Base-by-base conservation (phyloP, 2,113 vertebrate genomes). In the Rhea pennata region DNA sequence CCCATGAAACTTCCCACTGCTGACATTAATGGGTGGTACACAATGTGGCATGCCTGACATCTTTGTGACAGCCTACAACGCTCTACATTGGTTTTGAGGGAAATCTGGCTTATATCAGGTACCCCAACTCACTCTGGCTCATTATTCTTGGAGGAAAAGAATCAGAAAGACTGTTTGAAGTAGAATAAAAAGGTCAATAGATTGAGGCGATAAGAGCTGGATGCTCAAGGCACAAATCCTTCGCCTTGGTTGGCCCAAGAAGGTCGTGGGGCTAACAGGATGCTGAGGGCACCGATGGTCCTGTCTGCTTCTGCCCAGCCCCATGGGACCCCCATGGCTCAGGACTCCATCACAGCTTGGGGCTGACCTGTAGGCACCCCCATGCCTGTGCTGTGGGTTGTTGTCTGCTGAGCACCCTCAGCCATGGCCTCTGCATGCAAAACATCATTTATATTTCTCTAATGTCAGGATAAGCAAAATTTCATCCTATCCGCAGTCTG, bases 351-450 rank as follows among this genome's bases (percentile, higher is more conserved):
- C 56, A 17, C 56, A 58, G 53, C 15, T 26, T 27, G 53, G 53
- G 26, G 26, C 8, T 27, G 53, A 29, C 26, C 26, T 13, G 27
- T 27, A 26, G 54, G 54, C 54, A 58, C 29, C 5, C 22, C 50
- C 2, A 9, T 5, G 19, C 13, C 6, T 73, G 8, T 0, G 0
- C 5, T 66, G 3, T 87, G 16, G 1, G 4, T 56, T 42, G 5
- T 13, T 19, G 17, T 19, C 46, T 17, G 17, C 6, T 17, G 17
- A 17, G 46, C 46, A 48, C 46, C 17, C 46, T 17, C 46, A 48
- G 4, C 3, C 14, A 5, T 14, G 8, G 54, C 14, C 10, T 61
- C 26, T 73, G 20, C 12, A 26, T 29, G 9, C 4, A 27, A 62
- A 59, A 21, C 3, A 15, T 17, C 8, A 10, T 12, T 5, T 71